Evolutionary conservation across 2,113 vertebrate species (phyloP).

Genomic region (Phoenicopterus ruber): DNA sequence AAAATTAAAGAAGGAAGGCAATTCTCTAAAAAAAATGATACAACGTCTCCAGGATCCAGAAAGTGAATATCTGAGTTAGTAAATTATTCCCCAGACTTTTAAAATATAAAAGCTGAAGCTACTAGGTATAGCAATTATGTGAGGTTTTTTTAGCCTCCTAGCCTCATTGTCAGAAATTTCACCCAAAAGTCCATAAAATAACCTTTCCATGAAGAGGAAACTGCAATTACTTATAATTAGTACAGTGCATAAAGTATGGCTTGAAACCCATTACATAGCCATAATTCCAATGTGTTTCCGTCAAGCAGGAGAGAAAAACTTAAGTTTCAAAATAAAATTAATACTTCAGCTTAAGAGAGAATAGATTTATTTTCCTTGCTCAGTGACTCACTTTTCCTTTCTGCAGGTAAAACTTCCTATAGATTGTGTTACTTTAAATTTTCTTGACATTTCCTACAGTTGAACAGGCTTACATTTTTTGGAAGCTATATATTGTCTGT

Average conservation of each 20-base stretch:
- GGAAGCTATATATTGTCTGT: not conserved
- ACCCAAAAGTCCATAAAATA: conserved; percentile 52
- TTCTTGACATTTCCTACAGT: not conserved
- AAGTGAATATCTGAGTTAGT: not conserved
- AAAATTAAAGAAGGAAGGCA: not conserved
- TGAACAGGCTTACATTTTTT: not conserved
- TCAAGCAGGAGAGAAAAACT: conserved; percentile 12
- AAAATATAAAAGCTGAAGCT: not conserved
- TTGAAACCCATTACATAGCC: conserved; percentile 21
- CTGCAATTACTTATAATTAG: conserved; percentile 57
- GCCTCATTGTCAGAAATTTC: conserved; percentile 43
- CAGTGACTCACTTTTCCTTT: not conserved
- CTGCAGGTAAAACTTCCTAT: not conserved
- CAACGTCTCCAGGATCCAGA: not conserved
- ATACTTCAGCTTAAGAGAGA: not conserved
- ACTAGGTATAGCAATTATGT: not conserved
- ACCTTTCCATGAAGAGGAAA: conserved; percentile 29
- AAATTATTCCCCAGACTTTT: not conserved
- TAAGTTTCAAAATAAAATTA: conserved; percentile 37
- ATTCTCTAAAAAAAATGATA: not conserved
- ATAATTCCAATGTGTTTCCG: conserved; percentile 30
- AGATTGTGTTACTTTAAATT: not conserved
- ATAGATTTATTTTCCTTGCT: not conserved
- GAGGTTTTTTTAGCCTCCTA: not conserved
- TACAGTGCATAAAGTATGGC: conserved; percentile 1